Evolutionary conservation across 2,113 vertebrate species (phyloP), one percentile per base, ranked within the genome.

Genomic region (Neotragus moschatus): DNA sequence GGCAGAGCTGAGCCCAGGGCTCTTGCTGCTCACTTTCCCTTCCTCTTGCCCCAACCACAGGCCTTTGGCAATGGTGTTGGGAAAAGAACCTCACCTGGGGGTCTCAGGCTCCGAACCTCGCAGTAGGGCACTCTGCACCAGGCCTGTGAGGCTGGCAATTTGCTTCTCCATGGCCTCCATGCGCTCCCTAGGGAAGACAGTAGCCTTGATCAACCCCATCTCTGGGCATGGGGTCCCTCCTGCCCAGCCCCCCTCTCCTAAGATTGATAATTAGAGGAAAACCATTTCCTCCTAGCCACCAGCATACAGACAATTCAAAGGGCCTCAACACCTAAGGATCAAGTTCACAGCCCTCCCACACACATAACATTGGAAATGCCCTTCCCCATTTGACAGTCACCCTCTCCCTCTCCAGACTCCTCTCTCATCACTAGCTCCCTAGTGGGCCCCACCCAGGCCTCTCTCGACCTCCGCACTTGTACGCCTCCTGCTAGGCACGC

Each of bases 101-200:
- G 99, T 99, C 96, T 99, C 99, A 0, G 99, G 99, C 98, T 99
- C 99, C 0, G 99, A 99, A 23, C 99, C 99, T 84, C 99, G 99
- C 93, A 99, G 99, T 96, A 99, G 98, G 26, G 99, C 99, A 3
- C 99, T 99, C 98, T 99, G 99, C 80, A 99, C 99, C 96, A 99
- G 99, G 79, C 99, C 99, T 0, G 99, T 99, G 98, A 99, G 99
- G 98, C 99, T 99, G 98, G 99, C 99, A 11, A 99, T 99, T 98
- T 99, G 99, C 98, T 99, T 99, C 98, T 99, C 99, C 99, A 99
- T 99, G 6, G 99, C 99, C 96, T 99, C 99, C 99, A 99, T 99
- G 28, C 99, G 99, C 98, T 99, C 99, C 98, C 99, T 99, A 97
- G 92, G 61, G 43, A 87, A 84, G 58, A 79, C 2, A 1, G 58